These are phyloP conservation scores for Alces alces DNA, from an alignment of 2,113 vertebrate species.

Conservation along the genomic window DNA sequence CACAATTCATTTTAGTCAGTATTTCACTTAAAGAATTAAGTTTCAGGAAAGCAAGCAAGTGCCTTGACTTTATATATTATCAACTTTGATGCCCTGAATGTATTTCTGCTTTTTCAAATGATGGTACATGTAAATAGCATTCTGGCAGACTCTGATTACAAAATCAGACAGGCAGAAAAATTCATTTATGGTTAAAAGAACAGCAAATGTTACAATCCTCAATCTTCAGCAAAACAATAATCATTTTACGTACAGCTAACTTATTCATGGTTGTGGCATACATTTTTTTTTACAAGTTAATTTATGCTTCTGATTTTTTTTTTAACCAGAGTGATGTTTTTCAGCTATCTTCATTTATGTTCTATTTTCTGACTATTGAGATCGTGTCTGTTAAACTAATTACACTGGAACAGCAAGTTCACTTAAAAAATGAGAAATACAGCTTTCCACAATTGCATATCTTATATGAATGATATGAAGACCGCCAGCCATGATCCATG, in stretches of 20 bases:
- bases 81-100: constrained; percentile 9
- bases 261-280: constrained; percentile 13
- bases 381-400: background rate
- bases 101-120: constrained; percentile 56
- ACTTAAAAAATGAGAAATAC: constrained; percentile 13
- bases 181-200: constrained; percentile 57
- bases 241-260: constrained; percentile 60
- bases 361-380: constrained; percentile 40
- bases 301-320: constrained; percentile 34
- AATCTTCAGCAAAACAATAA: constrained; percentile 52
- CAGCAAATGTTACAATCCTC: constrained; percentile 49
- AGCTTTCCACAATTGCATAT: background rate
- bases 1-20: constrained; percentile 66
- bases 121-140: constrained; percentile 53
- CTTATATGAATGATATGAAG: constrained; percentile 1
- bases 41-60: constrained; percentile 48
- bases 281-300: constrained; percentile 38
- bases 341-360: constrained; percentile 27
- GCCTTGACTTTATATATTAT: background rate
- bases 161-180: constrained; percentile 70
- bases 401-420: background rate
- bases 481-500: background rate
- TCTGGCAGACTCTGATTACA: constrained; percentile 59
- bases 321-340: constrained; percentile 10
- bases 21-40: constrained; percentile 57